phyloP scores from a whole-genome alignment of 2,113 vertebrate genomes.

The Macroglossus sobrinus region DNA sequence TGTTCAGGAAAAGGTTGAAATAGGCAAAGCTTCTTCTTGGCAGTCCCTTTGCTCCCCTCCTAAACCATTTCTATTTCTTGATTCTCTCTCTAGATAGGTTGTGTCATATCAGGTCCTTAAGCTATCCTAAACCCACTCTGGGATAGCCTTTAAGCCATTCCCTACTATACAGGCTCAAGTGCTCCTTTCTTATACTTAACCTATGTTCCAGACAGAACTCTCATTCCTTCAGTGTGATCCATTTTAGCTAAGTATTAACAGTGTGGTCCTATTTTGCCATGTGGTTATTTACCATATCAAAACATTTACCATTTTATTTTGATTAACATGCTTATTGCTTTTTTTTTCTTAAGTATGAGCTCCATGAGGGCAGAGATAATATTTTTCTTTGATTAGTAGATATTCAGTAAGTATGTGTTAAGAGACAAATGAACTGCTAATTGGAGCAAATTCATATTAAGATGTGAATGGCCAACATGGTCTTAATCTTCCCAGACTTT shows the following conservation, averaged over 20 bases:
- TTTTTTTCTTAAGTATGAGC: not conserved
- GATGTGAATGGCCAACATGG: not conserved
- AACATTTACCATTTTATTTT: not conserved
- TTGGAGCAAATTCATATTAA: not conserved
- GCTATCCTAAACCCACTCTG: not conserved
- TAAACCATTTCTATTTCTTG: rapidly evolving
- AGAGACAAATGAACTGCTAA: not conserved
- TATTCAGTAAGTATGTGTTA: not conserved
- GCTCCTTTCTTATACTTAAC: not conserved
- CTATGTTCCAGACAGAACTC: not conserved
- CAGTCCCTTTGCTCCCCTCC: not conserved
- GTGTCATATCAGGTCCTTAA: not conserved
- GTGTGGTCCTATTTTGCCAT: not conserved
- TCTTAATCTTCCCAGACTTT: not conserved
- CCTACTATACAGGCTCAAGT: rapidly evolving
- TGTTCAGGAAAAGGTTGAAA: not conserved
- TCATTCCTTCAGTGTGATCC: not conserved
- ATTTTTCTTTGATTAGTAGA: not conserved
- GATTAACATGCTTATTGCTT: not conserved
- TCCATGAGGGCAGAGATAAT: not conserved
- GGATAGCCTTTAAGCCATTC: not conserved
- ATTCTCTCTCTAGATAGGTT: not conserved
- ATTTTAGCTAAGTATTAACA: not conserved
- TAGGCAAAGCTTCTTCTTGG: not conserved
- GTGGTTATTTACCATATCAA: not conserved